These are phyloP conservation scores for Bolborhynchus lineola DNA, from an alignment of 2,113 vertebrate species.

Conservation along the genomic window DNA sequence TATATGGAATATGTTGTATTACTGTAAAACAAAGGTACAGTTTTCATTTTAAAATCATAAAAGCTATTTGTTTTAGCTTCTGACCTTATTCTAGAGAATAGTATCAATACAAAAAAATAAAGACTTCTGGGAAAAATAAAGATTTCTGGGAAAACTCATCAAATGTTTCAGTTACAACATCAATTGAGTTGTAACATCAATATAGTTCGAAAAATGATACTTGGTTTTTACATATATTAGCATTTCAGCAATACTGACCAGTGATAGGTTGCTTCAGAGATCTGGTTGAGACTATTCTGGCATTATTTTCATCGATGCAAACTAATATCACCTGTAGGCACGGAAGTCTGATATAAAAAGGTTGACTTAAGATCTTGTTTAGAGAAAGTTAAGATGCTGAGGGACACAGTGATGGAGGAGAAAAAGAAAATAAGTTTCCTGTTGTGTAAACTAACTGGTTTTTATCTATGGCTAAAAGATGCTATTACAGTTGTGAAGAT, in stretches of 20 bases:
- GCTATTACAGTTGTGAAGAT: background rate
- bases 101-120: background rate
- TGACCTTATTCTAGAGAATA: background rate
- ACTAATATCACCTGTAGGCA: background rate
- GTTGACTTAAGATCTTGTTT: background rate
- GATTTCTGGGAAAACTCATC: background rate
- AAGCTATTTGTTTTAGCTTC: accelerated
- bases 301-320: background rate
- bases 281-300: background rate
- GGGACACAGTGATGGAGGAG: background rate
- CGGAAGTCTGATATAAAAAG: background rate
- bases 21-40: background rate
- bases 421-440: background rate
- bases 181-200: background rate
- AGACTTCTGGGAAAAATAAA: background rate
- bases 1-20: background rate
- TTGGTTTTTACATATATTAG: background rate
- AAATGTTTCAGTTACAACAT: background rate
- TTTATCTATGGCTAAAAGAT: background rate
- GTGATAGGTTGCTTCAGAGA: background rate
- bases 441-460: background rate
- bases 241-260: background rate
- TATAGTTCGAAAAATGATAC: background rate
- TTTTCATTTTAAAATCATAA: background rate
- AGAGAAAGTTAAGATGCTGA: background rate